Evolutionary conservation across 2,797 vertebrate genomes (phyloP), one percentile per base, ranked within the genome.

Genomic region (Enteromius fasciolatus): DNA sequence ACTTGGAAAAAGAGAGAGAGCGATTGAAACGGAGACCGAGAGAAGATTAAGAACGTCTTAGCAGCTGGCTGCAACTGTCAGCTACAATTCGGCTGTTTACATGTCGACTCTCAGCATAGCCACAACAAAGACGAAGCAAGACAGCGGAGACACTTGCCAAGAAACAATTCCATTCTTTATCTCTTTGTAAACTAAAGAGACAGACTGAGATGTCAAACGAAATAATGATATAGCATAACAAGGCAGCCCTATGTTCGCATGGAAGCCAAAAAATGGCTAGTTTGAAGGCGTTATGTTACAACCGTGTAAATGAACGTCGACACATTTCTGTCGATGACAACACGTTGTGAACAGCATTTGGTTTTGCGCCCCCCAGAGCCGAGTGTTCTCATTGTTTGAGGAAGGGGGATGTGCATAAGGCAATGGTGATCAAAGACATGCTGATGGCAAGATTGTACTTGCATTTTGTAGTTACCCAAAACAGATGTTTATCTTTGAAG

Each of bases 11-110:
- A 44, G 44, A 75, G 7, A 69, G 23, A 25, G 57, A 72, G 12
- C 25, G 83, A 54, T 44, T 64, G 44, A 78, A 23, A 74, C 25
- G 9, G 48, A 80, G 75, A 78, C 81, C 66, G 83, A 87, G 83
- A 88, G 57, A 83, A 80, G 88, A 87, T 89, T 90, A 87, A 86
- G 83, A 86, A 76, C 54, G 75, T 81, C 80, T 85, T 54, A 75
- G 77, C 82, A 89, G 86, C 83, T 84, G 85, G 66, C 85, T 82
- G 82, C 64, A 86, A 80, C 86, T n/a, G 84, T 85, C 83, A 80
- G 83, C 59, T 63, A 81, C 44, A 41, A 86, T 77, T 82, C 82
- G 36, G 50, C 44, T 86, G 86, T 88, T 89, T 87, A 87, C 83
- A 87, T 83, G 73, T 85, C 82, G 36, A 73, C 63, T 66, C 76